These are phyloP conservation scores for Agrilus cyanescens DNA, from an alignment of 2,888 invertebrate genomes.

Conservation along the genomic window DNA sequence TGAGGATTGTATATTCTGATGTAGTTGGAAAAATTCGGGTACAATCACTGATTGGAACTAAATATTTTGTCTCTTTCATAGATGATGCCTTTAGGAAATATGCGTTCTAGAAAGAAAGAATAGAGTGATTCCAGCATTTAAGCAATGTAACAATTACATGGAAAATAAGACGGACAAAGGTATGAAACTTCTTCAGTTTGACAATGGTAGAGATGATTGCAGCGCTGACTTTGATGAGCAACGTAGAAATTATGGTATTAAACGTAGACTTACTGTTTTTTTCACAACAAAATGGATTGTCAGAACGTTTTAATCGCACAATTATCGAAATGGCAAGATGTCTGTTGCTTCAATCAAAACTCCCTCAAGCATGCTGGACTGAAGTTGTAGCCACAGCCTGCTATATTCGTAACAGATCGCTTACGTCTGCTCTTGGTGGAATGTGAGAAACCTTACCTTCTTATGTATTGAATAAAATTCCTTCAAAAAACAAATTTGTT, in stretches of 20 bases:
- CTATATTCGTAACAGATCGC: slow-evolving; percentile 23
- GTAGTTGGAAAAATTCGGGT: too few species aligned
- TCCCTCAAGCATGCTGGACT: slow-evolving; percentile 21
- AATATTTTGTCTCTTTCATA: too few species aligned
- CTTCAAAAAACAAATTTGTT: slow-evolving; percentile 18
- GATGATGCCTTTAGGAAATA: too few species aligned
- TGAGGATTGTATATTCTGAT: too few species aligned
- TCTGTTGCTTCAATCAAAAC: slow-evolving; percentile 15
- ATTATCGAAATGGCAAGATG: slow-evolving; percentile 22
- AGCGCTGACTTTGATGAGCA: slow-evolving; percentile 11
- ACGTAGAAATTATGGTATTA: slow-evolving; percentile 13
- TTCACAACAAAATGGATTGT: slow-evolving; percentile 14
- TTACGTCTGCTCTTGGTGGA: slow-evolving; percentile 15
- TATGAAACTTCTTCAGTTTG: slow-evolving; percentile 13
- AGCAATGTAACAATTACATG: too few species aligned
- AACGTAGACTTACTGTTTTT: slow-evolving; percentile 10
- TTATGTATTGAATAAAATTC: slow-evolving; percentile 12
- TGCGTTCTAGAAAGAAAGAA: too few species aligned
- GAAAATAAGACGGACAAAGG: slow-evolving; percentile 8
- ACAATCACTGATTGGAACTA: too few species aligned
- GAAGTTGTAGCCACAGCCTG: slow-evolving; percentile 25
- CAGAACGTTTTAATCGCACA: slow-evolving; percentile 16
- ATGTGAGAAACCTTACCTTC: slow-evolving; percentile 16
- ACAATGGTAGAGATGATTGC: slow-evolving; percentile 15
- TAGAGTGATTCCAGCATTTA: too few species aligned